Base-by-base conservation (phyloP, 92 coral and sea anemone species). In the Porites evermanni region DNA sequence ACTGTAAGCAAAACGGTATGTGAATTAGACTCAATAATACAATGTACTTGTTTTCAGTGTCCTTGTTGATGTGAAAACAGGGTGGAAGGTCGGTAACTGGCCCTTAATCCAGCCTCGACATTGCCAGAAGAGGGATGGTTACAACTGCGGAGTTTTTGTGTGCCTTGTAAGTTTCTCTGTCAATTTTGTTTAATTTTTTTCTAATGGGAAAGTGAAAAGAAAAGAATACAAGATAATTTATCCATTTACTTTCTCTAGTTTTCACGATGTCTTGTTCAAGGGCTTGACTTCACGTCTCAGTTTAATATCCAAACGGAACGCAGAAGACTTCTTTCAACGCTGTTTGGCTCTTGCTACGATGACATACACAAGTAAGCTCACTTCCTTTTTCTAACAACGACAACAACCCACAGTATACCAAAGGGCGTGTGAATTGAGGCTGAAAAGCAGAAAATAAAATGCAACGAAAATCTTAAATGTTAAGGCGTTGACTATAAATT, bases 21-120 rank as follows among this genome's bases (percentile, higher is more conserved):
- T 0, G 9, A 8, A 53, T 29, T 29, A 29, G 32, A 29, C 32
- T 29, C 32, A 21, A 21, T 21, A 21, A 21, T 21, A 21, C 2
- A 29, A 29, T 29, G 32, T 29, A 29, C 32, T 1, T 21, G 13
- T 67, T 67, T 67, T 67, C 71, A 67, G 71, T 17, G n/a, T 67
- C 71, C 71, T 67, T 9, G 71, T 67, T 67, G 71, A 67, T 67
- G n/a, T 67, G n/a, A 67, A 67, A 67, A 67, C 71, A 17, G 71
- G 71, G n/a, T 67, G 71, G 71, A 67, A 67, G n/a, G 71, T 67
- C 1, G n/a, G n/a, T 67, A 67, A 67, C n/a, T 67, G n/a, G 71
- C 71, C 71, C 71, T 67, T 1, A 9, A 67, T 67, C 8, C 71
- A 67, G 71, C 71, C 71, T 67, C 71, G n/a, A 9, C 71, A 67